Evolutionary conservation across 2,797 vertebrate species (phyloP).

Genomic region (Tokudaia muenninki): DNA sequence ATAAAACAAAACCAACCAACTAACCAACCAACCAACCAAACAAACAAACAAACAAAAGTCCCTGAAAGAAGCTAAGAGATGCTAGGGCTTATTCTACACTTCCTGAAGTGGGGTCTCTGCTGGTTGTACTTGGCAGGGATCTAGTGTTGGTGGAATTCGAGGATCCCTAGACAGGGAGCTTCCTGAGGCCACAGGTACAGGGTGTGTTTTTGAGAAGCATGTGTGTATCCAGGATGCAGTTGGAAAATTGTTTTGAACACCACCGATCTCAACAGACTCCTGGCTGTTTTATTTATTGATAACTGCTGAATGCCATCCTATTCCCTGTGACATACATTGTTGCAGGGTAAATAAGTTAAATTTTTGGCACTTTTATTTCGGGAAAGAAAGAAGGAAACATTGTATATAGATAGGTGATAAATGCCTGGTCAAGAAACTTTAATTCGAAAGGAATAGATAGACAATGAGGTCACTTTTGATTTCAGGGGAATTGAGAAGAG

Average conservation of each 20-base stretch:
- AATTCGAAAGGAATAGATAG: not conserved
- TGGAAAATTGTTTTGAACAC: not conserved
- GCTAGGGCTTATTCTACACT: not conserved
- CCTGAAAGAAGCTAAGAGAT: not conserved
- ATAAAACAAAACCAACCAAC: not conserved
- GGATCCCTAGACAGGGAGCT: not conserved
- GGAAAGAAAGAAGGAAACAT: not conserved
- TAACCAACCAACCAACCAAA: not conserved
- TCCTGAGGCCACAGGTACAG: not conserved
- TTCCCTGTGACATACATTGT: not conserved
- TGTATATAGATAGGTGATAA: not conserved
- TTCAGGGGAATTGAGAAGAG: not conserved
- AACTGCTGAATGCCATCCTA: not conserved
- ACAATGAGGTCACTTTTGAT: not conserved
- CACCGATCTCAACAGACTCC: not conserved
- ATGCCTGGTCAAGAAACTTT: not conserved
- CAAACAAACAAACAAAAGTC: not conserved
- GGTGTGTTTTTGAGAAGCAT: not conserved
- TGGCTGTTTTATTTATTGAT: not conserved
- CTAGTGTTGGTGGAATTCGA: not conserved
- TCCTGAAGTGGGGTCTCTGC: not conserved
- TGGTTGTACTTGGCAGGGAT: not conserved
- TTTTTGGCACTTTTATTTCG: slow-evolving; percentile 41
- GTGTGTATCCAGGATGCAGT: not conserved
- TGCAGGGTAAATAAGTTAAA: not conserved